A percentile compares a stretch with the other conserved stretches of the same genome.
Conservation (phyloP, 2,797 vertebrate genomes). For the Pseudopleuronectes americanus region DNA sequence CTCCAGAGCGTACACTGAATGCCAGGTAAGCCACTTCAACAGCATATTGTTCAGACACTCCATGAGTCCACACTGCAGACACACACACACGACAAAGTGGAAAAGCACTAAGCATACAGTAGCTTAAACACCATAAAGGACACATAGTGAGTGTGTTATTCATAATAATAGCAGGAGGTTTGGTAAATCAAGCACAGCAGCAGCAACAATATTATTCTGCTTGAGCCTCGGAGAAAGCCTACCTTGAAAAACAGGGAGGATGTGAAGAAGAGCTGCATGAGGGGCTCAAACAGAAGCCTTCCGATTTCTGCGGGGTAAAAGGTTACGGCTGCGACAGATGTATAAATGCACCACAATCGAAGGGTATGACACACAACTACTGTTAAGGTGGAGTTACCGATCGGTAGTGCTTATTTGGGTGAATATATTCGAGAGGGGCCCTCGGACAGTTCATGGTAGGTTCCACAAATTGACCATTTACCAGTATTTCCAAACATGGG, state of each 20-base stretch:
- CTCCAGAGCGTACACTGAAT: conserved; percentile 77
- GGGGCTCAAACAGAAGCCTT: conserved; percentile 85
- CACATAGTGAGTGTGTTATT: neutral
- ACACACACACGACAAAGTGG: conserved; percentile 2
- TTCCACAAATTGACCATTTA: neutral
- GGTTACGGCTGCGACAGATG: conserved; percentile 28
- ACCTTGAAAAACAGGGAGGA: conserved; percentile 96
- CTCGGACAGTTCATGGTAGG: neutral
- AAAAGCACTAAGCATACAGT: neutral
- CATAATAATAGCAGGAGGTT: conserved; percentile 7
- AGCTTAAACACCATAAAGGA: conserved; percentile 14
- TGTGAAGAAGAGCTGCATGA: conserved; percentile 92
- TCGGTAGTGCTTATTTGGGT: neutral
- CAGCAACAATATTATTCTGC: neutral
- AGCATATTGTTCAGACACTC: conserved; percentile 91
- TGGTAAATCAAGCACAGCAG: neutral
- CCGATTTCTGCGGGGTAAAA: conserved; percentile 82
- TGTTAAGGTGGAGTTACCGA: neutral
- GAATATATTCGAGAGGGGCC: neutral
- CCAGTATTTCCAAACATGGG: neutral
- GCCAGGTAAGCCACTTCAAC: conserved; percentile 92
- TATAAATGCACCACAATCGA: neutral
- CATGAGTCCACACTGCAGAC: conserved; percentile 89
- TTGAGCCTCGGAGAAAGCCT: conserved; percentile 24
- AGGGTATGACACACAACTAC: neutral